Percentiles rank a stretch among this genome's conserved stretches.
Evolutionary conservation across 2,797 vertebrate species (phyloP).

Genomic region (Poecile montanus): DNA sequence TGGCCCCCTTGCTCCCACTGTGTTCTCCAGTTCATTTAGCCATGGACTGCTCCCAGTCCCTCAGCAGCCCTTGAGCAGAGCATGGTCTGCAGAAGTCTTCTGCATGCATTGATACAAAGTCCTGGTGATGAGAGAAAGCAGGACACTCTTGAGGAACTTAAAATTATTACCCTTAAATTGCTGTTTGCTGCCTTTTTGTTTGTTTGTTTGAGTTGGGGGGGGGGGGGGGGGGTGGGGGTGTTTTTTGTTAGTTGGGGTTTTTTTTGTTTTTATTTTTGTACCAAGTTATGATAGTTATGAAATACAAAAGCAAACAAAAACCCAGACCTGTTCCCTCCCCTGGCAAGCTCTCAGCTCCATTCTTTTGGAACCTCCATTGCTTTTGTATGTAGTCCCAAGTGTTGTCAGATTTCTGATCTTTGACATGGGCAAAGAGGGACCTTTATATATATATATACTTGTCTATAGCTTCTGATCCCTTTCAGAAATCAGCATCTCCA

Average conservation of each 20-base stretch:
- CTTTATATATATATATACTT: background rate
- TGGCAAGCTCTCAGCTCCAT: background rate
- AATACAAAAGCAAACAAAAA: background rate
- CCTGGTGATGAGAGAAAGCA: background rate
- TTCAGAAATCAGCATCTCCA: background rate
- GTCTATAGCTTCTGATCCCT: background rate
- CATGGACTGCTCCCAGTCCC: background rate
- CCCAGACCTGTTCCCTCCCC: background rate
- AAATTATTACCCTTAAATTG: background rate
- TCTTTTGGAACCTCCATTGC: background rate
- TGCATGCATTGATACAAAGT: background rate
- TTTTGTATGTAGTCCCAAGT: background rate
- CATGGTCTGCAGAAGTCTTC: background rate
- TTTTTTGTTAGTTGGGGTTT: background rate
- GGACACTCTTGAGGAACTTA: background rate
- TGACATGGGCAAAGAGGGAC: background rate
- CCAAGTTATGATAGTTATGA: background rate
- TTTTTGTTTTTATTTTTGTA: background rate
- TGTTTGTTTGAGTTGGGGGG: too few relatives aligned
- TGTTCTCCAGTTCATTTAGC: background rate
- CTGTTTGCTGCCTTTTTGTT: background rate
- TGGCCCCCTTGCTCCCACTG: background rate
- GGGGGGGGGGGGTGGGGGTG: too few relatives aligned
- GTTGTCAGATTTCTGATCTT: background rate
- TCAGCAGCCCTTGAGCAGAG: background rate